A percentile compares a stretch with the other conserved stretches of the same genome.
These are phyloP conservation scores for Adineta ricciae DNA, from an alignment of 2,888 invertebrate genomes.

Conservation along the genomic window DNA sequence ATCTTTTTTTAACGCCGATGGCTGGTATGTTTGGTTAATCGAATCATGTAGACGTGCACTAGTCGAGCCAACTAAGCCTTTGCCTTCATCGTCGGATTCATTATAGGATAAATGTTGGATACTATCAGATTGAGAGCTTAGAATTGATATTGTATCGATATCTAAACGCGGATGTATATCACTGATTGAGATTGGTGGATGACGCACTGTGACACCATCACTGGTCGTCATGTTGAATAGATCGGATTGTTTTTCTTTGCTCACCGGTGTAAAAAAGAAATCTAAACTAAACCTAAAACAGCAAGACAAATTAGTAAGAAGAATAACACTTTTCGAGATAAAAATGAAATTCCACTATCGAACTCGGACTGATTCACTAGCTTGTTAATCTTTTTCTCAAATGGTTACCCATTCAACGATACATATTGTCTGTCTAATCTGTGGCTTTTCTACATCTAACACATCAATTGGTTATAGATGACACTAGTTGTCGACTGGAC, in stretches of 20 bases:
- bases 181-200: not conserved
- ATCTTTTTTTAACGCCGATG: conserved; percentile 10
- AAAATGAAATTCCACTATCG: too few relatives aligned
- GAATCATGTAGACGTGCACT: not conserved
- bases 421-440: not conserved
- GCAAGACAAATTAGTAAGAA: too few relatives aligned
- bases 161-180: not conserved
- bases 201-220: not conserved
- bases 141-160: not conserved
- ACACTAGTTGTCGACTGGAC: not conserved
- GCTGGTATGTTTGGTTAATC: not conserved
- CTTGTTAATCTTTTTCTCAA: not conserved
- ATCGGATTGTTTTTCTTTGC: not conserved
- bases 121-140: conserved; percentile 20
- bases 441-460: too few relatives aligned
- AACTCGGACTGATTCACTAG: not conserved
- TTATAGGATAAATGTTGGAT: conserved; percentile 13
- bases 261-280: not conserved
- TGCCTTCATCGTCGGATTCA: conserved; percentile 1
- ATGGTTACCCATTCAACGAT: not conserved
- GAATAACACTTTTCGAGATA: too few relatives aligned
- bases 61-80: not conserved
- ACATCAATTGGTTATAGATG: not conserved
- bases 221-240: not conserved
- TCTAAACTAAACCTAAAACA: not conserved